Base-by-base conservation (phyloP, 2,113 vertebrate species). In the Tachuris rubrigastra region DNA sequence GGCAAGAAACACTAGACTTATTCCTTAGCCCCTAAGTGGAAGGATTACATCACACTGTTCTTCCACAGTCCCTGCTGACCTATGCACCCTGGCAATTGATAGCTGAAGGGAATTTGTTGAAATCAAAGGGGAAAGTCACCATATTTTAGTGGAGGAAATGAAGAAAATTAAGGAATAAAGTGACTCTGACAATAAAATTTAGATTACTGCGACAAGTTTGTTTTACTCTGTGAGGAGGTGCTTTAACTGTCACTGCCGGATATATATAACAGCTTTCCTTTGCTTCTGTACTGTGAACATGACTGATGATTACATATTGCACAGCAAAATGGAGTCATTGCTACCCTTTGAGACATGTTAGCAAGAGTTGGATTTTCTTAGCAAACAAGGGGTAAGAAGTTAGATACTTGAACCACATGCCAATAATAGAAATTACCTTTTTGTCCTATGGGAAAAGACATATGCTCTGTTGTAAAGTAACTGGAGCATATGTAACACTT, bases 61-160 rank as follows among this genome's bases (percentile, higher is more conserved):
- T 93, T 52, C 22, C 44, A 63, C 72, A 69, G 67, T 46, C 55
- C 67, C 18, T 39, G n/a, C 33, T 88, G 92, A 90, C 63, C 72
- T 68, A 5, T 89, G 72, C 18, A 50, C 60, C 52, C 60, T 78
- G 82, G 52, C 75, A 90, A 84, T 56, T 41, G 65, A 94, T 60
- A 90, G 56, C 79, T 75, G 33, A 84, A 89, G 46, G 16, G 55
- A 81, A 92, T 88, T 67, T 89, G 50, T 92, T 90, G 83, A 90
- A 80, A 85, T 58, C 24, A 55, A 77, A 42, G 63, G 67, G 42
- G 13, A 86, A 95, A 95, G 60, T 76, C 81, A 56, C 76, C 5
- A 2, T 69, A 73, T 85, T 91, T 93, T 91, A 93, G 62, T 41
- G 33, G 28, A 66, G 47, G 14, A 67, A 80, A 59, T 58, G 50